Evolutionary conservation across 2,888 invertebrate genomes (phyloP), one percentile per base, ranked within the genome.

Genomic region (Phrixothrix hirtus): DNA sequence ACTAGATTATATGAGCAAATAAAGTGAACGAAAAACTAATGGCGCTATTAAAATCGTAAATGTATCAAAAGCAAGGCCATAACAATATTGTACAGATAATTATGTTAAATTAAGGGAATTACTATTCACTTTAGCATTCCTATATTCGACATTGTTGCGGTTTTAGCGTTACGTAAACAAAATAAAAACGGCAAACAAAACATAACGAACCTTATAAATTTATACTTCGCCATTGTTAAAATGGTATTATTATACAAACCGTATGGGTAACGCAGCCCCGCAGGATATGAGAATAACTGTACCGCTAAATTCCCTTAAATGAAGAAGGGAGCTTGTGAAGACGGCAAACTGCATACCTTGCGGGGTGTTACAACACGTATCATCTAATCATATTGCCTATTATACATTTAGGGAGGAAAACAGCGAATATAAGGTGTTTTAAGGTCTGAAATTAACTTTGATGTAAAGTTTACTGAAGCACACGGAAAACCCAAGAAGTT

Each of bases 191-290:
- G 43, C 53, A 39, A 41, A 49, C 43, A 48, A 48, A 46, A 48
- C 47, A 56, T 54, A 51, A 56, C 48, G 50, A 56, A 47, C 45
- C 36, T 50, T 51, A 58, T 58, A 58, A 56, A 55, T 58, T 58
- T 46, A 49, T 54, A 56, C 49, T 56, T 59, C 51, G 29, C 37
- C 48, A 38, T 56, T 54, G 59, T 54, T 56, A 56, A 59, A 56
- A 54, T 45, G 50, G 50, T 56, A 54, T 51, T 59, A 59, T 56
- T 59, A 56, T 56, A 44, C 51, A 39, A 25, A 51, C 34, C 41
- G 45, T 51, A 51, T 26, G 51, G 39, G 36, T 51, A 45, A 49
- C 34, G 35, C 30, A 39, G 15, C 32, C 30, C 45, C 41, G 27
- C 31, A 50, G 50, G 44, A 45, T 51, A 51, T 41, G 41, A 51